These are phyloP conservation scores for Harlomillsia oculata DNA, from an alignment of 1,140 invertebrate species.

Conservation along the genomic window DNA sequence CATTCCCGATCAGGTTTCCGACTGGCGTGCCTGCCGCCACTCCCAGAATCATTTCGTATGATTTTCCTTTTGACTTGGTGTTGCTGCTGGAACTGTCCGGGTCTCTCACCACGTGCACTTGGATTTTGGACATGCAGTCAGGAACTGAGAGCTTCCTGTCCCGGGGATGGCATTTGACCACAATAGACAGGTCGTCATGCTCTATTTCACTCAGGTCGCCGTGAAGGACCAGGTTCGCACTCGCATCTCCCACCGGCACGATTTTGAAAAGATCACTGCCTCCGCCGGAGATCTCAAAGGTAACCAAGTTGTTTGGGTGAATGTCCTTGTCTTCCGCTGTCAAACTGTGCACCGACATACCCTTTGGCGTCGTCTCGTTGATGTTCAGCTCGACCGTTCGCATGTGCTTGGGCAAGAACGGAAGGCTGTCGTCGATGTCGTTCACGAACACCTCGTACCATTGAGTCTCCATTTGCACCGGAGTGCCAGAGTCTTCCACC, in stretches of 20 bases:
- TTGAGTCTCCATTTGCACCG: conserved; percentile 61
- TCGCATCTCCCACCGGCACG: conserved; percentile 12
- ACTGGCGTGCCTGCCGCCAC: conserved; percentile 23
- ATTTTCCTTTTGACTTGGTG: background rate
- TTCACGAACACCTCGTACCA: conserved; percentile 55
- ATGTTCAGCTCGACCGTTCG: conserved; percentile 23
- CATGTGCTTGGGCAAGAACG: conserved; percentile 47
- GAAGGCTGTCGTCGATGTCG: conserved; percentile 70
- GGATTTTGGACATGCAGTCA: conserved; percentile 32
- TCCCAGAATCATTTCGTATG: conserved; percentile 32
- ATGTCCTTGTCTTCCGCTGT: conserved; percentile 63
- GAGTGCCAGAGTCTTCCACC: conserved; percentile 61
- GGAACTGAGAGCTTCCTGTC: conserved; percentile 27
- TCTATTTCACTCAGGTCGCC: conserved; percentile 26
- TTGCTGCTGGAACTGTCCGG: conserved; percentile 6
- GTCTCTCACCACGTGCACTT: conserved; percentile 21
- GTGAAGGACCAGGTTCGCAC: conserved; percentile 25
- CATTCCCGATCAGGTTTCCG: conserved; percentile 34
- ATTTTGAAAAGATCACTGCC: conserved; percentile 30
- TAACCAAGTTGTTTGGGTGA: conserved; percentile 27
- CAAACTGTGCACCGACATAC: conserved; percentile 55
- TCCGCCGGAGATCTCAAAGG: conserved; percentile 29
- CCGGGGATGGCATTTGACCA: conserved; percentile 30
- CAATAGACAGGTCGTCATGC: conserved; percentile 22
- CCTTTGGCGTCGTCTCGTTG: conserved; percentile 40